These are phyloP conservation scores for Amblyjoppa proteus DNA, from an alignment of 2,888 invertebrate genomes.

Conservation along the genomic window DNA sequence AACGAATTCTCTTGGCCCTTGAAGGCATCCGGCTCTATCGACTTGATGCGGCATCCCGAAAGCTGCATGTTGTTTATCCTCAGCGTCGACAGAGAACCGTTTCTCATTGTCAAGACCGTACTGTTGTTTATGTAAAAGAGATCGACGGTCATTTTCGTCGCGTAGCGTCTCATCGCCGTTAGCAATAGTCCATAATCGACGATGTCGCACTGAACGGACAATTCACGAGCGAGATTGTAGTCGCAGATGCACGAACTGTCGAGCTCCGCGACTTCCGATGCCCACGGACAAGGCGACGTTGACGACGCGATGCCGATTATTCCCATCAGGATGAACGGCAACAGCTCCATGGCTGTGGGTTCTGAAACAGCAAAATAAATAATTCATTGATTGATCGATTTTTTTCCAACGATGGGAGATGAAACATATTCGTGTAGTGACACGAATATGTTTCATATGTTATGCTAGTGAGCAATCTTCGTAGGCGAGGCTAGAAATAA, in stretches of 20 bases:
- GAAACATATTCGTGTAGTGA: neutral
- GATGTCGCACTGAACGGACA: conserved; percentile 96
- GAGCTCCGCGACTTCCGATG: conserved; percentile 89
- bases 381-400: neutral
- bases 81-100: conserved; percentile 90
- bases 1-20: conserved; percentile 93
- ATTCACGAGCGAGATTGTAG: conserved; percentile 93
- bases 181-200: conserved; percentile 93
- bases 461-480: no score
- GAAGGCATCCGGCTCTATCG: conserved; percentile 91
- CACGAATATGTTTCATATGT: no score
- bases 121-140: conserved; percentile 96
- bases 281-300: conserved; percentile 94
- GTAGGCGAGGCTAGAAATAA: no score
- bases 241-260: conserved; percentile 95
- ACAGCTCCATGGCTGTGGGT: conserved; percentile 50
- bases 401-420: neutral
- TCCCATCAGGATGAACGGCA: conserved; percentile 72
- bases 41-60: conserved; percentile 92
- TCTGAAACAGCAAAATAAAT: conserved; percentile 45
- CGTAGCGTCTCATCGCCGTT: conserved; percentile 90
- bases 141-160: conserved; percentile 89
- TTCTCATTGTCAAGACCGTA: conserved; percentile 89
- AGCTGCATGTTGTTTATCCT: conserved; percentile 93
- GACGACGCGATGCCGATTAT: conserved; percentile 73